A percentile compares a stretch with the other conserved stretches of the same genome.
Conservation (phyloP, 2,113 vertebrate genomes). For the Cygnus buccinator region DNA sequence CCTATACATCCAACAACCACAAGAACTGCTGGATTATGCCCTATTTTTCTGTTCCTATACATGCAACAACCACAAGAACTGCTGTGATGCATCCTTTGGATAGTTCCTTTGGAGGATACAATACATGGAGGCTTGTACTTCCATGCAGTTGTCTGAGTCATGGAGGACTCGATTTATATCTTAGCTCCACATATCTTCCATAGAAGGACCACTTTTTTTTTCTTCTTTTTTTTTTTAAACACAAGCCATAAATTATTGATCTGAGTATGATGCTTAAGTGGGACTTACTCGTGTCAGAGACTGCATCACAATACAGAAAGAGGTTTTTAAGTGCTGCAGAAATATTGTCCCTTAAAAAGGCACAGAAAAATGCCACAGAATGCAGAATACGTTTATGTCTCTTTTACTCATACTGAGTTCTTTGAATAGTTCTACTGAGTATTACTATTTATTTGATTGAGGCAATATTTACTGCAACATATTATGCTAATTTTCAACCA, state of each 20-base stretch:
- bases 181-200: background rate
- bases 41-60: background rate
- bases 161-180: background rate
- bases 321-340: background rate
- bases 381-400: background rate
- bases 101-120: background rate
- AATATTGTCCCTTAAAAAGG: background rate
- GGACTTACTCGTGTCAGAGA: background rate
- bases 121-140: background rate
- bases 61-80: background rate
- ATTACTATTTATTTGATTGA: background rate
- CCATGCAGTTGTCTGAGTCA: background rate
- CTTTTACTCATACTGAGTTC: background rate
- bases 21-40: background rate
- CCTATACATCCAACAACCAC: background rate
- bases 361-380: background rate
- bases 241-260: background rate
- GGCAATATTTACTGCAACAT: slow-evolving; percentile 8
- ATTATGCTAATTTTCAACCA: slow-evolving; percentile 40
- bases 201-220: background rate
- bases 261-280: background rate
- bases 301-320: background rate
- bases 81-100: background rate
- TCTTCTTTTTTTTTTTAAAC: background rate
- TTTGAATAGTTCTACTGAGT: background rate